phyloP scores from a whole-genome alignment of 1,140 invertebrate genomes.

The Globodera ellingtonae region DNA sequence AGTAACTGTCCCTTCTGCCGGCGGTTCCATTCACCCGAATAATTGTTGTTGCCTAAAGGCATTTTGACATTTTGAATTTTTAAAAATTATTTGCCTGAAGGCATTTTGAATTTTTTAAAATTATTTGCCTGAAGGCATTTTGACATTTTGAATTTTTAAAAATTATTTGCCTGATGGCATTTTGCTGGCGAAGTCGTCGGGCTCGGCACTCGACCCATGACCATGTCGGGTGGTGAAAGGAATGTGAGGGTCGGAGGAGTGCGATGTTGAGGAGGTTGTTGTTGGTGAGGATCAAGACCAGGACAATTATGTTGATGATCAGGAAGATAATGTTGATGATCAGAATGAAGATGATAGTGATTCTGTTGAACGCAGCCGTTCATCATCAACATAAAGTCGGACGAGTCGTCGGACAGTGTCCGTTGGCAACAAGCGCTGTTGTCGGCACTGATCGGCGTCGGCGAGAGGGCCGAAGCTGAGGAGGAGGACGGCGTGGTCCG shows the following conservation, averaged over 20 bases:
- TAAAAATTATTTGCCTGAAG: neutral
- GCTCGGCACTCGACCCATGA: neutral
- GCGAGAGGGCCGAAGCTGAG: conserved; percentile 10
- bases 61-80: neutral
- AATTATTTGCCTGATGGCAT: neutral
- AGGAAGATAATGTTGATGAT: no score
- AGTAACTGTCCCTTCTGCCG: neutral
- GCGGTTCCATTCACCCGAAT: neutral
- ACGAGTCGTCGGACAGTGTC: neutral
- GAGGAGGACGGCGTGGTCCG: neutral
- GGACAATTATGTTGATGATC: no score
- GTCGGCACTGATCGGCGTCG: neutral
- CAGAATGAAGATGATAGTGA: no score
- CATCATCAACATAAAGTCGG: neutral
- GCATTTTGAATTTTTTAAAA: neutral
- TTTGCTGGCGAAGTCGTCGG: neutral
- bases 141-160: neutral
- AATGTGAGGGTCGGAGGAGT: no score
- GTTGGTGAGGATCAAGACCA: no score
- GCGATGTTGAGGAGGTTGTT: no score
- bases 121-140: neutral
- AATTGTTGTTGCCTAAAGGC: neutral
- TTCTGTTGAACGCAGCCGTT: neutral
- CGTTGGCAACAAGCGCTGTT: neutral
- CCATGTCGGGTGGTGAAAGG: no score